Percentiles rank a stretch among this genome's conserved stretches.
phyloP scores from a whole-genome alignment of 23 tunicate genomes.

The Trididemnum nubilum region DNA sequence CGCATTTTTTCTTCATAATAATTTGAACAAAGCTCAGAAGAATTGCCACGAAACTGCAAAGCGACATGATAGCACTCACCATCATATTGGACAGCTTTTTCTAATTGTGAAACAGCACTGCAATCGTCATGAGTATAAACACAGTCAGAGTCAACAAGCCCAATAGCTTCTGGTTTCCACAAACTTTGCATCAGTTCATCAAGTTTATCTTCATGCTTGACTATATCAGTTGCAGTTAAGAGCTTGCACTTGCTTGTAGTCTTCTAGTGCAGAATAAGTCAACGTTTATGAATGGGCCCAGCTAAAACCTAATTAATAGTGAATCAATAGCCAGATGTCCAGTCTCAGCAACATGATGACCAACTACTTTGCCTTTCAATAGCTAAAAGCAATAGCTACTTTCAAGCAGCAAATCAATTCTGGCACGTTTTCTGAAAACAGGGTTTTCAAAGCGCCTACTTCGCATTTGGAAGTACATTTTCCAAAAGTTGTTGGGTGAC shows the following conservation, averaged over 20 bases:
- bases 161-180: conserved; percentile 4
- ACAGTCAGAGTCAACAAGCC: not conserved
- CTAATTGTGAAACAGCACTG: not conserved
- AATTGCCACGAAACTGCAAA: not conserved
- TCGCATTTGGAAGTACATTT: not conserved
- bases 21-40: not conserved
- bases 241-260: not conserved
- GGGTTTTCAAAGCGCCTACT: not conserved
- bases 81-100: not conserved
- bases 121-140: not conserved
- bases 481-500: not conserved
- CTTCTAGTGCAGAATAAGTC: too few species aligned
- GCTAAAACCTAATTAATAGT: not conserved
- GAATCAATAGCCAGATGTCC: not conserved
- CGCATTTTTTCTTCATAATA: not conserved
- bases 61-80: not conserved
- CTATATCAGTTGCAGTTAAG: not conserved
- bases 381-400: not conserved
- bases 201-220: not conserved
- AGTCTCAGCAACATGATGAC: not conserved
- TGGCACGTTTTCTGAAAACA: not conserved
- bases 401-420: not conserved
- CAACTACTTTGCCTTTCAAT: not conserved
- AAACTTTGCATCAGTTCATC: not conserved
- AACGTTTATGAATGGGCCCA: not conserved